Percentiles rank a stretch among this genome's conserved stretches.
phyloP scores from a whole-genome alignment of 1,140 invertebrate species.

The Cotesia typhae region DNA sequence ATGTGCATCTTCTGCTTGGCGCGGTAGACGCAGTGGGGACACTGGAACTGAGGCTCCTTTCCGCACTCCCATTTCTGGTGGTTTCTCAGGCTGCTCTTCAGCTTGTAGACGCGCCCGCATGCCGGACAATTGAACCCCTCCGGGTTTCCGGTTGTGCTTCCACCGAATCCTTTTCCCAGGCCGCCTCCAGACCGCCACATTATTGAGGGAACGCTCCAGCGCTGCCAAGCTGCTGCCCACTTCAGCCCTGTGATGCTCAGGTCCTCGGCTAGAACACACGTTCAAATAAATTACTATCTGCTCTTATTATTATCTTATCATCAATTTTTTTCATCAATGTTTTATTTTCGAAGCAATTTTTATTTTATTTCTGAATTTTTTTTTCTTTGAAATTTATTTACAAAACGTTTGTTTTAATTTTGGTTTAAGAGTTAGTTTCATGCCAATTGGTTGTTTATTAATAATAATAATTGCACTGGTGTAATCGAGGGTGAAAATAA shows the following conservation, averaged over 20 bases:
- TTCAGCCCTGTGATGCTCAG: slow-evolving; percentile 76
- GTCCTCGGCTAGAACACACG: slow-evolving; percentile 69
- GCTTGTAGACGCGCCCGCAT: slow-evolving; percentile 63
- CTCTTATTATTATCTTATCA: neutral
- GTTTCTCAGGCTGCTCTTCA: slow-evolving; percentile 63
- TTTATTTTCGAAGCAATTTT: too few species aligned
- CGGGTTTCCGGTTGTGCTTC: slow-evolving; percentile 56
- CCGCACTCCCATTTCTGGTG: slow-evolving; percentile 69
- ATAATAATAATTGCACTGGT: too few species aligned
- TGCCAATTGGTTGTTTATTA: too few species aligned
- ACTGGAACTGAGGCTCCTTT: slow-evolving; percentile 67
- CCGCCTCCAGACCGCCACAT: slow-evolving; percentile 63
- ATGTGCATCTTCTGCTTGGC: slow-evolving; percentile 89
- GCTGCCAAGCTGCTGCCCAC: slow-evolving; percentile 68
- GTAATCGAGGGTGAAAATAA: too few species aligned
- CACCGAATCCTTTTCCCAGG: slow-evolving; percentile 55
- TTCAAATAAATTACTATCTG: slow-evolving; percentile 53
- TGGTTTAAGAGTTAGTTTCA: too few species aligned
- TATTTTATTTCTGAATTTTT: neutral
- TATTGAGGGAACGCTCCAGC: slow-evolving; percentile 64
- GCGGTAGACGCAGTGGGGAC: slow-evolving; percentile 72
- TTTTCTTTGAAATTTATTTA: slow-evolving; percentile 56
- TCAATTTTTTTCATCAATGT: too few species aligned
- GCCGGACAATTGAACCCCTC: slow-evolving; percentile 68
- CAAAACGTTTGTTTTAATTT: slow-evolving; percentile 40